Evolutionary conservation across 2,888 invertebrate species (phyloP).

Genomic region (Leptogaster cylindrica): DNA sequence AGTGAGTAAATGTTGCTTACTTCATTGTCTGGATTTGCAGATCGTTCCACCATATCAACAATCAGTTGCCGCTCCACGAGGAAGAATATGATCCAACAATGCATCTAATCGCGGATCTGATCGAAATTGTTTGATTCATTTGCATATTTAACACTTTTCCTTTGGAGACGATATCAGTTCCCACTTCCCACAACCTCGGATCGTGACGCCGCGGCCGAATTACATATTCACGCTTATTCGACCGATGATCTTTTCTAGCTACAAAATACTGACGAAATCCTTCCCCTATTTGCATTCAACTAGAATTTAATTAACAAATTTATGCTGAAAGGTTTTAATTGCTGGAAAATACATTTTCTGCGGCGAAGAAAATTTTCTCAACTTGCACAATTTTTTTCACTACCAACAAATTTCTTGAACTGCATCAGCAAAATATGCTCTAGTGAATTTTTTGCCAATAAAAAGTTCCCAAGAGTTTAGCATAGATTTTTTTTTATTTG

Average conservation of each 20-base stretch:
- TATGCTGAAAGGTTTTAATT: not conserved
- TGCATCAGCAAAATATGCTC: too few species aligned
- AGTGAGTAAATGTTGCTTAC: too few species aligned
- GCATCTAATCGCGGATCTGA: slow-evolving; percentile 8
- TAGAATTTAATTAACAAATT: not conserved
- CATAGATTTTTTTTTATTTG: too few species aligned
- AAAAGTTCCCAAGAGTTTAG: too few species aligned
- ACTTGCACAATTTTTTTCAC: too few species aligned
- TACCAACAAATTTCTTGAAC: too few species aligned
- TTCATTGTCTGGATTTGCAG: not conserved
- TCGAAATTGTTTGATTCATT: slow-evolving; percentile 1
- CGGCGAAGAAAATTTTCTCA: too few species aligned
- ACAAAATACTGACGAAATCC: not conserved
- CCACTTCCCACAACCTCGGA: not conserved
- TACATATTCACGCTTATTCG: too few species aligned
- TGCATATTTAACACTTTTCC: not conserved
- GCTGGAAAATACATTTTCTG: too few species aligned
- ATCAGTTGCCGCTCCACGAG: not conserved
- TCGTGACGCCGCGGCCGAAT: not conserved
- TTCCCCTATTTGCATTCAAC: slow-evolving; percentile 1
- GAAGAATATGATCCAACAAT: not conserved
- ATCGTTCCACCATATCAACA: not conserved
- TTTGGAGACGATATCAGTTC: not conserved
- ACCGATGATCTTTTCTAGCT: not conserved
- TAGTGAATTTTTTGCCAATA: too few species aligned